Percentiles rank a stretch among this genome's conserved stretches.
These are phyloP conservation scores for Hemicrepidius hirtus DNA, from an alignment of 2,888 invertebrate genomes.

Conservation along the genomic window DNA sequence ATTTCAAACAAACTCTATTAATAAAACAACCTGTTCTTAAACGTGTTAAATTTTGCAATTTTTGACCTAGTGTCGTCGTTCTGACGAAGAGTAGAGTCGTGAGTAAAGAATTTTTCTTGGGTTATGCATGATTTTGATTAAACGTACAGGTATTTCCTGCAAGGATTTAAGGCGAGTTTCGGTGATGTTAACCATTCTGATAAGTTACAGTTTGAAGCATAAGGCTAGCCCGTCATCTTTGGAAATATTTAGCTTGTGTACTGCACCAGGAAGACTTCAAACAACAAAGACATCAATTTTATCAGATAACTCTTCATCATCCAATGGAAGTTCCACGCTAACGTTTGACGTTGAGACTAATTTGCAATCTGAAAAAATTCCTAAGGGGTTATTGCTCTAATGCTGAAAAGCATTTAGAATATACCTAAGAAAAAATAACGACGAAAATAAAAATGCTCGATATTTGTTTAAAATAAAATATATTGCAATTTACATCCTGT, in stretches of 20 bases:
- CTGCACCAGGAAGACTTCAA: no score
- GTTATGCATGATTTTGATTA: conserved; percentile 80
- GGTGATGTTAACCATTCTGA: neutral
- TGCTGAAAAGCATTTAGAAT: conserved; percentile 25
- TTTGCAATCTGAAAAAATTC: conserved; percentile 66
- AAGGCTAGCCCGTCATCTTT: no score
- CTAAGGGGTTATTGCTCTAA: conserved; percentile 62
- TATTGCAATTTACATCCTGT: neutral
- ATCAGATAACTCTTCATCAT: conserved; percentile 79
- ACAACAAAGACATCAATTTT: no score
- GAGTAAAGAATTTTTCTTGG: no score
- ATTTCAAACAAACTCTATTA: neutral
- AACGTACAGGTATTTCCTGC: conserved; percentile 70
- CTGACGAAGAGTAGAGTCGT: no score
- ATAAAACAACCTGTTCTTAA: conserved; percentile 5
- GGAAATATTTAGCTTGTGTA: no score
- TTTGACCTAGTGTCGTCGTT: neutral
- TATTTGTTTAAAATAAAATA: neutral
- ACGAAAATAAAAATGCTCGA: neutral
- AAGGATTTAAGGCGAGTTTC: conserved; percentile 41
- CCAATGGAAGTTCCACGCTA: conserved; percentile 81
- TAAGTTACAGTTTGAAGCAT: no score
- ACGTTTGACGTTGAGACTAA: conserved; percentile 72
- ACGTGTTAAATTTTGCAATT: neutral
- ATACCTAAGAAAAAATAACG: neutral